Conservation (phyloP, 2,797 vertebrate species). For the Sphenopsis melanotis region DNA sequence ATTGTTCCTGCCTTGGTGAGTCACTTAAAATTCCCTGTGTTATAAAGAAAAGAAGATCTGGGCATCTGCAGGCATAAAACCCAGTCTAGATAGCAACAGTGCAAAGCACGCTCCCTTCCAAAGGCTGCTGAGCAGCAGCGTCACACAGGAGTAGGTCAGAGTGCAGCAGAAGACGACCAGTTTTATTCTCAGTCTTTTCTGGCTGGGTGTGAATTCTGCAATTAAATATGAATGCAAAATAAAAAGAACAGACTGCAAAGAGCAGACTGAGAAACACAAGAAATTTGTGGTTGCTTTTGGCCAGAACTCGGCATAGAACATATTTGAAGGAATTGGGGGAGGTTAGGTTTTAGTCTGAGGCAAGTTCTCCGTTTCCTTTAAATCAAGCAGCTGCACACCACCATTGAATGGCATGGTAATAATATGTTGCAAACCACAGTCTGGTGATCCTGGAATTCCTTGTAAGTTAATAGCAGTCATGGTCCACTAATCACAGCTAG, state of each 20-base stretch:
- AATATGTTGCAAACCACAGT: constrained; percentile 33
- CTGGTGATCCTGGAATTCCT: constrained; percentile 47
- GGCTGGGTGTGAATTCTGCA: not conserved
- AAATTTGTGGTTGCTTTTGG: constrained; percentile 26
- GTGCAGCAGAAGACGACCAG: rapidly evolving
- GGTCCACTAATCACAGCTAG: constrained; percentile 44
- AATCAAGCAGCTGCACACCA: not conserved
- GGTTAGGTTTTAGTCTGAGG: not conserved
- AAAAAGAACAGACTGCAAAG: constrained; percentile 43
- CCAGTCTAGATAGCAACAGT: not conserved
- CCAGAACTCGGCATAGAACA: not conserved
- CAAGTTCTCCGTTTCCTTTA: not conserved
- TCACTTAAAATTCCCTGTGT: not conserved
- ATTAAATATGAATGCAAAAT: constrained; percentile 42
- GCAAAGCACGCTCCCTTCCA: not conserved
- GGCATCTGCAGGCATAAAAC: not conserved
- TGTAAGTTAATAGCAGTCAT: constrained; percentile 44
- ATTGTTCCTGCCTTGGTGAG: not conserved
- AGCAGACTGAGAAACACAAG: constrained; percentile 28
- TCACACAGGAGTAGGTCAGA: not conserved
- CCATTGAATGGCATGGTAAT: not conserved
- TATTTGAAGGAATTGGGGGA: not conserved
- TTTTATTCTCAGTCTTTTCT: not conserved
- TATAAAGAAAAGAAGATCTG: not conserved
- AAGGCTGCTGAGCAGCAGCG: not conserved